Percentiles rank a stretch among this genome's conserved stretches.
phyloP scores from a whole-genome alignment of 2,888 invertebrate species.

The Macrophya annulata region DNA sequence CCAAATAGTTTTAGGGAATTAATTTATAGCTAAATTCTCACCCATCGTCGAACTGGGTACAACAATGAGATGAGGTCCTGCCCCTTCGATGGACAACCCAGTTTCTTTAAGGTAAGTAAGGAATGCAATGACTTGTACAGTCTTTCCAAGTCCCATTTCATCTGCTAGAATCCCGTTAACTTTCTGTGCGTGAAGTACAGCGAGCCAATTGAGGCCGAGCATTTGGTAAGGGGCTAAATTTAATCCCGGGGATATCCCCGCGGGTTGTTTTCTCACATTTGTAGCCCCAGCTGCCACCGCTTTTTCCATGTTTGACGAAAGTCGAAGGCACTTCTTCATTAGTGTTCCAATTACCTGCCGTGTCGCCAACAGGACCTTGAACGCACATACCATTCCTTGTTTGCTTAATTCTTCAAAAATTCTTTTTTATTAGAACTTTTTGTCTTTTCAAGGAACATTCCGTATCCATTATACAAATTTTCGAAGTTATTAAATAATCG shows the following conservation, averaged over 20 bases:
- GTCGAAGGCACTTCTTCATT: conserved; percentile 92
- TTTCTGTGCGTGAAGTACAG: conserved; percentile 92
- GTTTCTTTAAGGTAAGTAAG: conserved; percentile 93
- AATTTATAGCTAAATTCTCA: conserved; percentile 74
- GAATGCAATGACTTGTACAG: conserved; percentile 96
- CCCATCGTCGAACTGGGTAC: conserved; percentile 98
- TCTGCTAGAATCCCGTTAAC: conserved; percentile 98
- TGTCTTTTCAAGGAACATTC: conserved; percentile 61
- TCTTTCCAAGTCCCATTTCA: conserved; percentile 98
- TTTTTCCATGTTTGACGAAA: conserved; percentile 90
- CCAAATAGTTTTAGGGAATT: not conserved
- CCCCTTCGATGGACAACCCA: conserved; percentile 81
- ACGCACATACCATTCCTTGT: conserved; percentile 14
- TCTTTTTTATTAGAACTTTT: not conserved
- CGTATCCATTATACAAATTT: not conserved
- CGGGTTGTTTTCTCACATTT: conserved; percentile 89
- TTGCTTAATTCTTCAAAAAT: not conserved
- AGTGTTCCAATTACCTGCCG: conserved; percentile 89
- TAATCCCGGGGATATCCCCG: conserved; percentile 84
- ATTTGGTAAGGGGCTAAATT: conserved; percentile 93
- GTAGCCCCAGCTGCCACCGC: conserved; percentile 89
- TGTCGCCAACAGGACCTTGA: conserved; percentile 83
- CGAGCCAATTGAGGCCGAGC: conserved; percentile 96
- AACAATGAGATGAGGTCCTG: conserved; percentile 94
- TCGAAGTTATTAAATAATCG: not conserved